Percentiles rank a stretch among this genome's conserved stretches.
Evolutionary conservation across 2,888 invertebrate species (phyloP).

Genomic region (Cerastis leucographa): DNA sequence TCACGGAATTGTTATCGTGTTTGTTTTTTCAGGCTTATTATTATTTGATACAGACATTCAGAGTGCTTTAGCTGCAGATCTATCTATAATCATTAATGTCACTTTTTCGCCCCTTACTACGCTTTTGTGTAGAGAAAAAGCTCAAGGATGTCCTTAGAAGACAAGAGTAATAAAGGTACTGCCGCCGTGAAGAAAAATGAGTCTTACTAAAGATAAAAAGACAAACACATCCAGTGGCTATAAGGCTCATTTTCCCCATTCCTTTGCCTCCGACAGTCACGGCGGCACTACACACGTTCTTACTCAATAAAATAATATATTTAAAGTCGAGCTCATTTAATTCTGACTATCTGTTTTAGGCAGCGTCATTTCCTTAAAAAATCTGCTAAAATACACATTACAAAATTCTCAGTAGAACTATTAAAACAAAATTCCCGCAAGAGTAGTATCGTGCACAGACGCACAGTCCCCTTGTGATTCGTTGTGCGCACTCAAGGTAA

Average conservation of each 20-base stretch:
- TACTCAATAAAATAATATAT: neutral
- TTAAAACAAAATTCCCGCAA: slow-evolving; percentile 44
- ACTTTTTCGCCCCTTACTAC: neutral
- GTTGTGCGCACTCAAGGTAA: slow-evolving; percentile 73
- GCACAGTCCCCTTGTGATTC: slow-evolving; percentile 59
- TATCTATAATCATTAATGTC: neutral
- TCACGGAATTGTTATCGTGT: neutral
- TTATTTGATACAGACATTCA: neutral
- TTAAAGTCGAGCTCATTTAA: neutral
- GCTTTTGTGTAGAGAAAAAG: neutral
- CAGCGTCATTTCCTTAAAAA: neutral
- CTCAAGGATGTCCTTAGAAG: neutral
- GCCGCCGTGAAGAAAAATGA: neutral
- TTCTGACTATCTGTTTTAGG: neutral
- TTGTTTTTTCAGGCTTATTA: neutral
- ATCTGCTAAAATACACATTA: slow-evolving; percentile 16
- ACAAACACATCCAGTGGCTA: too few relatives aligned
- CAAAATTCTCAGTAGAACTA: slow-evolving; percentile 16
- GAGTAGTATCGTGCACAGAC: slow-evolving; percentile 44
- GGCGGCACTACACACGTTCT: neutral
- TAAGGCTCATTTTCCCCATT: neutral
- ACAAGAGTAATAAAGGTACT: neutral
- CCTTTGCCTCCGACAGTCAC: neutral
- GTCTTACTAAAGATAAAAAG: neutral
- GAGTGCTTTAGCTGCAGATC: neutral